phyloP scores from a whole-genome alignment of 2,113 vertebrate species.

The Nycticryphes semicollaris region DNA sequence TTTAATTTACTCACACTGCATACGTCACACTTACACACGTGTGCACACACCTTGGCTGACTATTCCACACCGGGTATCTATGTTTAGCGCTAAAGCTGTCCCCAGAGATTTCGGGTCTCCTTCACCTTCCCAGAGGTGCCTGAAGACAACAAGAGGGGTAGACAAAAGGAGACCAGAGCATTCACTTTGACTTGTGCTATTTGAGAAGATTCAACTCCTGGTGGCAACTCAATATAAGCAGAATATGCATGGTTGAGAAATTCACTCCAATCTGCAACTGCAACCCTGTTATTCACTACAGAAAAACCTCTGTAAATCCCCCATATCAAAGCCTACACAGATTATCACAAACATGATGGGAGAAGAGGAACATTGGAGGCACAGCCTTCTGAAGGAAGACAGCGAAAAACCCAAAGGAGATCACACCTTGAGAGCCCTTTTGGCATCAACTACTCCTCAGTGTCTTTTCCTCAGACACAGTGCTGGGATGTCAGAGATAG shows the following conservation, averaged over 20 bases:
- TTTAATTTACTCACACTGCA: not conserved
- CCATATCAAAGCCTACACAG: not conserved
- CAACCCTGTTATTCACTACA: not conserved
- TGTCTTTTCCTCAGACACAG: not conserved
- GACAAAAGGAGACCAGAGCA: not conserved
- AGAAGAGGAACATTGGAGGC: not conserved
- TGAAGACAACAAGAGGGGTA: not conserved
- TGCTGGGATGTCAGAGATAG: not conserved
- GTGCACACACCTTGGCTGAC: not conserved
- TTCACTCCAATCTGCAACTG: not conserved
- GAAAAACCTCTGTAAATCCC: not conserved
- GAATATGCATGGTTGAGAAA: not conserved
- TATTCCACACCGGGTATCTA: not conserved
- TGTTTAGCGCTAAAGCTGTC: not conserved
- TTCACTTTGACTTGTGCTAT: not conserved
- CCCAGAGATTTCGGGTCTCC: not conserved
- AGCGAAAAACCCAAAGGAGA: not conserved
- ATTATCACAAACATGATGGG: not conserved
- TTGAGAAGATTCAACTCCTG: not conserved
- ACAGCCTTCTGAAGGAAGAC: not conserved
- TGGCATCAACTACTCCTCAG: not conserved
- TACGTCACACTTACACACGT: rapidly evolving
- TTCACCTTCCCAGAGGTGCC: not conserved
- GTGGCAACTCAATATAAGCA: not conserved
- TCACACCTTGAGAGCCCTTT: not conserved